Evolutionary conservation across 2,888 invertebrate genomes (phyloP), one percentile per base, ranked within the genome.

Genomic region (Lepidochrysops patricia): DNA sequence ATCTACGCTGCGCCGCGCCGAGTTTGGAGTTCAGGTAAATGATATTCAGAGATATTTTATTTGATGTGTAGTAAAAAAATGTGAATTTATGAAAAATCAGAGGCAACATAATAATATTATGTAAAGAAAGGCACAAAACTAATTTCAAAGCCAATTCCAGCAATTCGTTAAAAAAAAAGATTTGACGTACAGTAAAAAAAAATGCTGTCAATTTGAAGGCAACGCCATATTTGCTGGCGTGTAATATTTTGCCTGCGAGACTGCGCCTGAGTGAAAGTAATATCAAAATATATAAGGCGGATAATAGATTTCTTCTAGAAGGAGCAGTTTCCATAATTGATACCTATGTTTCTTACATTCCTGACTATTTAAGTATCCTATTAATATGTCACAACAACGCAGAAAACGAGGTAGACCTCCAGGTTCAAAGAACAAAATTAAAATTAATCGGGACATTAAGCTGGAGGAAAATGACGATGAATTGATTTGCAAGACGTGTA

Each of bases 181-280:
- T 5, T 5, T 29, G 29, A 1, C 0, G 4, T 29, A 2, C 35
- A 23, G 1, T 19, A 9, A 4, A 25, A 49, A 25, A 49, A 49
- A 49, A 25, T 19, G 19, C 19, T 37, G 37, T 37, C 37, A 37
- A 37, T 15, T 25, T 2, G 19, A 23, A 34, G n/a, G 56, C 23
- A n/a, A 23, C 57, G 57, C 57, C 35, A 34, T 34, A 26, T 50
- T 60, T 43, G 34, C 15, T 54, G 27, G 48, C 54, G 54, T 54
- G 54, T 54, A 54, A 29, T 6, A 12, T 2, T 13, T 54, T 27
- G 4, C 29, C 50, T 32, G n/a, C 15, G 49, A 60, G 27, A 32
- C 49, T 75, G 81, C 87, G 87, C 87, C 87, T 87, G 83, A 75
- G 82, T 83, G 83, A 86, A 84, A 84, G 79, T 77, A 80, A 79